Percentiles rank a stretch among this genome's conserved stretches.
These are phyloP conservation scores for Lithophane semibrunnea DNA, from an alignment of 2,888 invertebrate species.

Conservation along the genomic window DNA sequence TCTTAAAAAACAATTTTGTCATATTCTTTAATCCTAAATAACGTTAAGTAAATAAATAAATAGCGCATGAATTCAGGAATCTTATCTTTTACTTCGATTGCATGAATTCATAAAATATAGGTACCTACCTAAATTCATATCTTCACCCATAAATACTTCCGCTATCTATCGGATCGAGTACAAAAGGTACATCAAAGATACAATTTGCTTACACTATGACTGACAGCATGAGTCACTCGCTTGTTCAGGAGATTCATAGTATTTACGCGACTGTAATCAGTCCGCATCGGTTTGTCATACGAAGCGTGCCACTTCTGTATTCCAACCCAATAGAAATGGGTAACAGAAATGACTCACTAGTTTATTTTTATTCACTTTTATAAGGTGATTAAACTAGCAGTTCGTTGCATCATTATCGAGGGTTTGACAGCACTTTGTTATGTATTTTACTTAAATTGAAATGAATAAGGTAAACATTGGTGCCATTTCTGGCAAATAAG, in stretches of 20 bases:
- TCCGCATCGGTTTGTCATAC: conserved; percentile 57
- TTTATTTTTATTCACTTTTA: conserved; percentile 36
- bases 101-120: conserved; percentile 8
- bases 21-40: background rate
- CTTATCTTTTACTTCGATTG: conserved; percentile 4
- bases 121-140: background rate
- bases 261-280: conserved; percentile 56
- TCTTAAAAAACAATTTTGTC: background rate
- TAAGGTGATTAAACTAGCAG: conserved; percentile 10
- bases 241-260: conserved; percentile 46
- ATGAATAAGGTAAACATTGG: background rate
- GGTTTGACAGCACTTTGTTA: background rate
- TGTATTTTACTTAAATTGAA: background rate
- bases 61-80: too few relatives aligned
- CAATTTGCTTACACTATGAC: conserved; percentile 28
- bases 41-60: background rate
- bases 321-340: conserved; percentile 19
- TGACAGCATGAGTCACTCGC: conserved; percentile 53
- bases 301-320: conserved; percentile 48
- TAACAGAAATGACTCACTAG: conserved; percentile 38
- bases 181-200: conserved; percentile 12
- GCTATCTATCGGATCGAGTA: conserved; percentile 15
- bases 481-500: conserved; percentile 6
- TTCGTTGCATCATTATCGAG: background rate
- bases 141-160: conserved; percentile 9